A percentile compares a stretch with the other conserved stretches of the same genome.
Evolutionary conservation across 2,797 vertebrate genomes (phyloP).

Genomic region (Parambassis ranga): DNA sequence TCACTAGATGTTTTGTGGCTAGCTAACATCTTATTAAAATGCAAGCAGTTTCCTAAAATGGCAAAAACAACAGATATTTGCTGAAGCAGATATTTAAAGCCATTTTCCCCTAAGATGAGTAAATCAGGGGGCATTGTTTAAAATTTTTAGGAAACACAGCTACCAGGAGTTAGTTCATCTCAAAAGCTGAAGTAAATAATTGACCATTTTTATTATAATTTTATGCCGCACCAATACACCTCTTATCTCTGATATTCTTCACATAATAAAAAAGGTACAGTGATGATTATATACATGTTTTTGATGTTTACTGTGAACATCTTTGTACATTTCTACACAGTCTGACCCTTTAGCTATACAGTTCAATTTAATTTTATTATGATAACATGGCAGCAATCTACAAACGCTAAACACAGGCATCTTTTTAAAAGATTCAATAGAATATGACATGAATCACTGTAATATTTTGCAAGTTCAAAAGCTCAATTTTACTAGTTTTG

Average conservation of each 20-base stretch:
- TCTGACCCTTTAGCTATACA: no score
- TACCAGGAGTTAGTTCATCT: conserved; percentile 1
- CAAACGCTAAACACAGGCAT: no score
- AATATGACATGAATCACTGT: neutral
- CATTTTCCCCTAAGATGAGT: neutral
- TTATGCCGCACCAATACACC: conserved; percentile 5
- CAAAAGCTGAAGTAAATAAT: conserved; percentile 20
- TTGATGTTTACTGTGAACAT: neutral
- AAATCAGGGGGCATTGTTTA: conserved; percentile 11
- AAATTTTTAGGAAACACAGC: conserved; percentile 19
- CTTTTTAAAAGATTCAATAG: neutral
- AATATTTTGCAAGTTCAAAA: no score
- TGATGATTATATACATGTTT: neutral
- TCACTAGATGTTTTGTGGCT: conserved; percentile 1
- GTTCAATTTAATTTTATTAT: neutral
- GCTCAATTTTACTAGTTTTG: no score
- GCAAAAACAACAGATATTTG: conserved; percentile 13
- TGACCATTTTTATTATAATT: neutral
- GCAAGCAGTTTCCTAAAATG: neutral
- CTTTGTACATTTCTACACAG: neutral
- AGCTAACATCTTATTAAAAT: conserved; percentile 5
- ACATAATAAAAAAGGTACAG: neutral
- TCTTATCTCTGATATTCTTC: neutral
- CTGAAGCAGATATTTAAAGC: conserved; percentile 17
- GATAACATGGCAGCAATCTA: neutral